Conservation (phyloP, 2,888 invertebrate genomes). For the Rosalia funebris region DNA sequence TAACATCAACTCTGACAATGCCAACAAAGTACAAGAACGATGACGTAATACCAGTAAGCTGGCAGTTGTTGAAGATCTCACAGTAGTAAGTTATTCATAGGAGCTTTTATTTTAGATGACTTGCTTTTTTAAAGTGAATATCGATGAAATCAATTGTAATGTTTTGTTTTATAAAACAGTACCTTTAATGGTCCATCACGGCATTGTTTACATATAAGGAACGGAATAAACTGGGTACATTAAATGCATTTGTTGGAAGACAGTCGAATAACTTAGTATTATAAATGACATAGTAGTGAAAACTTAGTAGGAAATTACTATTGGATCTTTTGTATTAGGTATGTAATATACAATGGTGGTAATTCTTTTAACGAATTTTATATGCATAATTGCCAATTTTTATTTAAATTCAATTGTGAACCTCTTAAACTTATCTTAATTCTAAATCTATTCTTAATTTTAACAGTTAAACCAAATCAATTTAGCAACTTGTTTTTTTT, state of each 20-base stretch:
- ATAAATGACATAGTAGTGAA: too few relatives aligned
- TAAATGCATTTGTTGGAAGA: conserved; percentile 5
- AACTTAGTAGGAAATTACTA: too few relatives aligned
- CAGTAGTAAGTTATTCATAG: conserved; percentile 24
- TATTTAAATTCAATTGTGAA: too few relatives aligned
- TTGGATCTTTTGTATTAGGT: too few relatives aligned
- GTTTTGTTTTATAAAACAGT: conserved; percentile 31
- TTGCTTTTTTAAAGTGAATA: conserved; percentile 45
- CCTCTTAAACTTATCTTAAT: too few relatives aligned
- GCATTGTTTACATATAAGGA: conserved; percentile 9
- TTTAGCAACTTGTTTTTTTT: too few relatives aligned
- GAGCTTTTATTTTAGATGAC: conserved; percentile 51
- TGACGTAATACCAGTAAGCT: conserved; percentile 39
- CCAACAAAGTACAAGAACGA: conserved; percentile 30
- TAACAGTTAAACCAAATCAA: too few relatives aligned
- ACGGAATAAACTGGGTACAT: conserved; percentile 6
- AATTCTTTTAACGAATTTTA: too few relatives aligned
- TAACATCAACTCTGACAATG: conserved; percentile 1
- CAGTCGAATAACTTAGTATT: too few relatives aligned
- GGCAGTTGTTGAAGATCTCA: conserved; percentile 41
- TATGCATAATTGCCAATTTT: too few relatives aligned
- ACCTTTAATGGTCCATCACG: conserved; percentile 15
- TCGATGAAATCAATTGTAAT: conserved; percentile 40
- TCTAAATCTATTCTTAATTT: too few relatives aligned
- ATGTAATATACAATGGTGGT: too few relatives aligned